Base-by-base conservation (phyloP, 2,888 invertebrate genomes). In the Diarsia mendica region DNA sequence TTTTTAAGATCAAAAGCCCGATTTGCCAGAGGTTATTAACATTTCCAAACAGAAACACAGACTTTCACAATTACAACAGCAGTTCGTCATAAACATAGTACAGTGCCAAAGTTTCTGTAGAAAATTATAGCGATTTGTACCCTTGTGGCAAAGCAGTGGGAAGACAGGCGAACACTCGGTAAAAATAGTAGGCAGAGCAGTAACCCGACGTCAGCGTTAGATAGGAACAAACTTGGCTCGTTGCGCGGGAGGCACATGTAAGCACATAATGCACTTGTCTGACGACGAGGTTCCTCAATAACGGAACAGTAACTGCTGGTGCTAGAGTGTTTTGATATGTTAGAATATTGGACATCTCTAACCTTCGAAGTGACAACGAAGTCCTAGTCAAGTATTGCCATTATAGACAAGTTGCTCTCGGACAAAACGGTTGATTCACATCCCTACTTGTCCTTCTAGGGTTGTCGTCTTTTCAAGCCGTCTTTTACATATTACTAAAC, bases 11-110 rank as follows among this genome's bases (percentile, higher is more conserved):
- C 33, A 49, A 33, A 65, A 60, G 46, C 55, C 33, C 61, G 55
- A 75, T 63, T 51, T 28, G n/a, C 10, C 46, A 76, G 77, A 77
- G 77, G 53, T 76, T 67, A 48, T 81, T 76, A 82, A 70, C 68
- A 64, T 80, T 82, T 55, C 20, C 18, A 64, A 67, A 67, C 48
- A 72, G 51, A 48, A 63, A 48, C 53, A 66, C 53, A 67, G 63
- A 77, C 71, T 82, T 76, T 55, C 44, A 68, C 53, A 71, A 76
- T 70, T 64, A 67, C 64, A 55, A 65, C 44, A 71, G 44, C 60
- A 76, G 51, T 28, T 75, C 18, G 28, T 80, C 70, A 65, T 70
- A 77, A 71, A 82, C 49, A 61, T 39, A n/a, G 44, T 46, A 68
- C 33, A 48, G 55, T 66, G 72, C 72, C 61, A 68, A 80, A 33